Conservation (phyloP, 37 sponge, comb jelly and placozoan species). For the Halichondria panicea region DNA sequence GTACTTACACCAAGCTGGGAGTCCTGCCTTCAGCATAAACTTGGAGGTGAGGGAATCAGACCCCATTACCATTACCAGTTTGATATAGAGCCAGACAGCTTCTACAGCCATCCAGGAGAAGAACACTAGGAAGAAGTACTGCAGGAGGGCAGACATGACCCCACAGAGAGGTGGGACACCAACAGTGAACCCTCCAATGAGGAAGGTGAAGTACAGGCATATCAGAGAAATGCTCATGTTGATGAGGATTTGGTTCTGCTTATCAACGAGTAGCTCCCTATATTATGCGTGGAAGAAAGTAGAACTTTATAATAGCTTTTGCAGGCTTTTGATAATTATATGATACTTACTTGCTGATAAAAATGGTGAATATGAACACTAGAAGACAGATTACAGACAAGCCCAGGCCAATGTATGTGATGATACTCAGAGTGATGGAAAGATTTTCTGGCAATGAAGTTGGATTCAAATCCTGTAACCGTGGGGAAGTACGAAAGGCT, state of each 20-base stretch:
- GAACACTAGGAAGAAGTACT: constrained; percentile 69
- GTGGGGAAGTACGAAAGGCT: too few relatives aligned
- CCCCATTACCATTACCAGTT: constrained; percentile 51
- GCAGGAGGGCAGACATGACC: constrained; percentile 45
- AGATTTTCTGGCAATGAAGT: neutral
- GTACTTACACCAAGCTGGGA: constrained; percentile 53
- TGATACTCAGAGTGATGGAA: constrained; percentile 16
- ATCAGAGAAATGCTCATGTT: constrained; percentile 55
- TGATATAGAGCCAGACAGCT: constrained; percentile 48
- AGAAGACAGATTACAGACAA: constrained; percentile 48
- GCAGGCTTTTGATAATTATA: too few relatives aligned
- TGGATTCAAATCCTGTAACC: constrained; percentile 48
- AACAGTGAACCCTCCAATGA: constrained; percentile 26
- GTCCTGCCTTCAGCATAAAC: constrained; percentile 23
- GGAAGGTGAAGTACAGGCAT: constrained; percentile 50
- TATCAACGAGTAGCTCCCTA: neutral
- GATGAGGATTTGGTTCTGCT: constrained; percentile 43
- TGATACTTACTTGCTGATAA: constrained; percentile 53
- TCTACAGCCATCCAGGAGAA: constrained; percentile 64
- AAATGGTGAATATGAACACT: constrained; percentile 33
- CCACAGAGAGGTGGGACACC: constrained; percentile 44
- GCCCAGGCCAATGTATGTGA: constrained; percentile 57
- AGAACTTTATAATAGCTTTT: too few relatives aligned
- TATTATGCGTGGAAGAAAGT: neutral
- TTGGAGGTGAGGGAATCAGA: neutral